phyloP scores from a whole-genome alignment of 2,797 vertebrate species.

The Eulemur coronatus region DNA sequence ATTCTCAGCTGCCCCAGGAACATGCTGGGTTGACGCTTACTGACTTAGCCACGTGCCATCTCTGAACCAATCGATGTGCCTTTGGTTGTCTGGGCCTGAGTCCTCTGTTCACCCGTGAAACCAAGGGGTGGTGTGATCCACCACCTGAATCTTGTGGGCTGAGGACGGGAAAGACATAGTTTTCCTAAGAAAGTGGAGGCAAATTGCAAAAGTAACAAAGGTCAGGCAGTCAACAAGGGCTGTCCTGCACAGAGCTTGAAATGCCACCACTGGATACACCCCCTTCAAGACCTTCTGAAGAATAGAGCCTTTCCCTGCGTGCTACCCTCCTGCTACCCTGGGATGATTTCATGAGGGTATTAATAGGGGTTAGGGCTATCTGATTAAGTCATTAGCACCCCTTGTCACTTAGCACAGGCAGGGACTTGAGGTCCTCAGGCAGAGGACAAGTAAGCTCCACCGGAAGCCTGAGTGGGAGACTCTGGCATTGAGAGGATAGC shows the following conservation, averaged over 20 bases:
- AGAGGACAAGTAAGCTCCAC: not conserved
- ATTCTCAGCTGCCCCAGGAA: not conserved
- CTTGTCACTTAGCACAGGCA: not conserved
- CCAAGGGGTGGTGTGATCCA: too few relatives aligned
- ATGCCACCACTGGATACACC: rapidly evolving
- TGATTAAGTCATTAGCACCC: not conserved
- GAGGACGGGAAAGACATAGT: not conserved
- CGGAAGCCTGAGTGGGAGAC: not conserved
- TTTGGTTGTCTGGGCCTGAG: not conserved
- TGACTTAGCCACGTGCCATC: not conserved
- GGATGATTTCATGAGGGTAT: rapidly evolving
- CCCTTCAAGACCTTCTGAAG: not conserved
- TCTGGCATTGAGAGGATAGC: not conserved
- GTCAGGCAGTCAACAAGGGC: too few relatives aligned
- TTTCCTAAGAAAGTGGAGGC: not conserved
- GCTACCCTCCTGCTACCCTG: not conserved
- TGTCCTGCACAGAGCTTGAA: too few relatives aligned
- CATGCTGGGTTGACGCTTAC: not conserved
- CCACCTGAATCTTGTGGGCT: not conserved
- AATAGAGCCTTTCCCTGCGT: not conserved
- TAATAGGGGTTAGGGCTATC: not conserved
- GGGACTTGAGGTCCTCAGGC: not conserved
- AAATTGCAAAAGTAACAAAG: not conserved
- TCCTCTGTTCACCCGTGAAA: not conserved
- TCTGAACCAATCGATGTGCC: not conserved